Evolutionary conservation across 2,113 vertebrate species (phyloP).

Genomic region (Procavia capensis): DNA sequence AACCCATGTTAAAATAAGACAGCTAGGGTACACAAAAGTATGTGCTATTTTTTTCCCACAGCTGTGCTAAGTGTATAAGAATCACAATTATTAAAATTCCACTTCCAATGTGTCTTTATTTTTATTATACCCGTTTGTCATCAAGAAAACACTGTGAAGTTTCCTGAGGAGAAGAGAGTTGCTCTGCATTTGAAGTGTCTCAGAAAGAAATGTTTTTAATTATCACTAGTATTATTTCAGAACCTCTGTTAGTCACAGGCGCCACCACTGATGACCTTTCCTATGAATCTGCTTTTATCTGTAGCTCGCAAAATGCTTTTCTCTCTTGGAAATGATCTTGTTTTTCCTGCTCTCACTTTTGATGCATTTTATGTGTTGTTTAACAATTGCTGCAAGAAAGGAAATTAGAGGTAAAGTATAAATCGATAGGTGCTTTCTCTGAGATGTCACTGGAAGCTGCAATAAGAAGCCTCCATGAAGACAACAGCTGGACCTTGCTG

Average conservation of each 20-base stretch:
- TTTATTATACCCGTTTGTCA: constrained; percentile 75
- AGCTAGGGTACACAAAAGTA: constrained; percentile 16
- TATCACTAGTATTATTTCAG: constrained; percentile 65
- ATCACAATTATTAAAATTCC: constrained; percentile 68
- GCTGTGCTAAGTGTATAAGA: constrained; percentile 53
- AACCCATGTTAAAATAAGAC: constrained; percentile 61
- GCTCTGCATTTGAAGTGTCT: constrained; percentile 55
- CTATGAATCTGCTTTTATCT: constrained; percentile 52
- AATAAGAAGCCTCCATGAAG: neutral
- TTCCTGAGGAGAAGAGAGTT: constrained; percentile 64
- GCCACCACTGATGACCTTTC: neutral
- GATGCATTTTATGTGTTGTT: constrained; percentile 31
- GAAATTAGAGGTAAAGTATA: constrained; percentile 50
- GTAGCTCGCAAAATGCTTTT: constrained; percentile 38
- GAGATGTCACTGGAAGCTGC: neutral
- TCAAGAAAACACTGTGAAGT: constrained; percentile 73
- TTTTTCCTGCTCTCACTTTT: constrained; percentile 46
- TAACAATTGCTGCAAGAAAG: constrained; percentile 44
- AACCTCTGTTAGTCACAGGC: constrained; percentile 35
- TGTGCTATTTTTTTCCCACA: constrained; percentile 45
- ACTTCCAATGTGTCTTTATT: constrained; percentile 70
- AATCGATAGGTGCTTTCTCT: neutral
- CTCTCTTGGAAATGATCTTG: constrained; percentile 45
- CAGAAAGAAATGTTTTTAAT: constrained; percentile 69
- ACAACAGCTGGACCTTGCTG: neutral